Base-by-base conservation (phyloP, 2,113 vertebrate species). In the Peromyscus californicus region DNA sequence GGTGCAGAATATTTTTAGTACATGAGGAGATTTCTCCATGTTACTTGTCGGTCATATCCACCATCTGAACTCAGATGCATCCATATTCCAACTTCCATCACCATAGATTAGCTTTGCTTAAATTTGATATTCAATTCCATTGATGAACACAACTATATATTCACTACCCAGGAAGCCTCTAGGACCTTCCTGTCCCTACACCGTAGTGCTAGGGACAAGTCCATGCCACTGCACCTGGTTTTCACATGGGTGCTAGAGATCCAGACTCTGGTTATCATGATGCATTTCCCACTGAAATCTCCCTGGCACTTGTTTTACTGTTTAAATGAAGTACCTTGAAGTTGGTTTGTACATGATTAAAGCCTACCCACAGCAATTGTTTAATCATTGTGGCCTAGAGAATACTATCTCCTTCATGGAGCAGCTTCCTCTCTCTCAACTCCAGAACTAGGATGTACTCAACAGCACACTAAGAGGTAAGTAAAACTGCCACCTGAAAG, bases 1-100 rank as follows among this genome's bases (percentile, higher is more conserved):
- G 45, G 29, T 39, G 7, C 83, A 15, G 85, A 79, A 83, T 13
- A 89, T 51, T 96, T 92, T 76, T 11, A 95, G n/a, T 26, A 89
- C 3, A 1, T 57, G 31, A 86, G 16, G 86, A 31, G 1, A 89
- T 78, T 80, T 39, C 72, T 79, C 87, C 57, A 1, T 59, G 11
- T 69, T 21, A 15, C 36, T n/a, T 89, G 21, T 84, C 15, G 89
- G 22, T 74, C 12, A n/a, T 87, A 45, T 6, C 9, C 29, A 84
- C 4, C n/a, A 29, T 96, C 48, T 3, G 4, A 31, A 2, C n/a
- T 92, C 70, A 76, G 29, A 59, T 51, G 11, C 51, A 92, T 79
- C 15, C 21, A 33, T 11, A 48, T 84, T 94, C 26, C 31, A 33
- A 88, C 31, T 93, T 90, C 33, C 39, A 90, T 45, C 33, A 94